Base-by-base conservation (phyloP, 2,888 invertebrate species). In the Pristionchus exspectatus region DNA sequence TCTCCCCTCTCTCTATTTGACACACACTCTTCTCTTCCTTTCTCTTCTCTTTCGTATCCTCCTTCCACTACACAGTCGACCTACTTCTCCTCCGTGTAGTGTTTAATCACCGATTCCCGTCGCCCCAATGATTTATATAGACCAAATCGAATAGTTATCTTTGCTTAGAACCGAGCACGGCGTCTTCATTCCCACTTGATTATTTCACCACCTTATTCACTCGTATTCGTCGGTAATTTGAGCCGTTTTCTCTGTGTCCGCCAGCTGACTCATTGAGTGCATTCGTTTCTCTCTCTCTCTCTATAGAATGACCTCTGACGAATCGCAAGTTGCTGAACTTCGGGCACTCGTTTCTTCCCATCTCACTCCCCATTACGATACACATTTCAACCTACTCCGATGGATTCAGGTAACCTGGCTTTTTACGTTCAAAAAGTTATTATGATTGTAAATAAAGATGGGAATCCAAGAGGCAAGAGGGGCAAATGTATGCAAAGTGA, bases 381-480 rank as follows among this genome's bases (percentile, higher is more conserved):
- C 87, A 10, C 87, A 87, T n/a, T 87, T 87, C 69, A 87, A 87
- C 30, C 66, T 87, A 3, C 87, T 87, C 4, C 69, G 87, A n/a
- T 85, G 85, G 85, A 59, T 85, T 9, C 85, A 85, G 38, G 85
- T 85, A 9, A 38, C 33, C 27, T 24, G 59, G n/a, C n/a, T n/a
- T n/a, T n/a, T n/a, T 16, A 9, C 59, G 59, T 21, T 16, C 12
- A 12, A 14, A 59, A 44, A 44, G n/a, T n/a, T 44, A 9, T 44
- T 44, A 3, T 44, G 44, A 44, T 44, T 44, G 44, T 44, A 44
- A n/a, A n/a, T n/a, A n/a, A n/a, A n/a, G n/a, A n/a, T n/a, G n/a
- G n/a, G n/a, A n/a, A n/a, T n/a, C n/a, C n/a, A n/a, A n/a, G n/a
- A n/a, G n/a, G n/a, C n/a, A n/a, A n/a, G n/a, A n/a, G n/a, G n/a